Conservation (phyloP, 2,888 invertebrate species). For the Carabus problematicus region DNA sequence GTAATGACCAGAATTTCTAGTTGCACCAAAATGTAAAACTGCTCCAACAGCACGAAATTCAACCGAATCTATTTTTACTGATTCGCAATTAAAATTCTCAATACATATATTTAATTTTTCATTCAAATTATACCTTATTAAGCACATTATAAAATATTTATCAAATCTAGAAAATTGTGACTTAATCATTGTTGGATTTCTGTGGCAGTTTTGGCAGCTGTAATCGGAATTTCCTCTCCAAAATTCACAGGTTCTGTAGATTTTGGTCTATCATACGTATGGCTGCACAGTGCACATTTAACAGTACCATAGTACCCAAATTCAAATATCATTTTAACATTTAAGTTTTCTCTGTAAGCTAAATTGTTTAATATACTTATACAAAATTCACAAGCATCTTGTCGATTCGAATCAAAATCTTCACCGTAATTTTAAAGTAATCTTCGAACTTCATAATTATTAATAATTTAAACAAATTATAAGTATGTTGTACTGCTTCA, state of each 20-base stretch:
- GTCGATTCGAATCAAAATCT: too few relatives aligned
- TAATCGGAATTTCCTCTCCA: not conserved
- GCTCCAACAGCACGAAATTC: not conserved
- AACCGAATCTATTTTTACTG: not conserved
- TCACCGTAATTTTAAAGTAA: too few relatives aligned
- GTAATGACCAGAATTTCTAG: too few relatives aligned
- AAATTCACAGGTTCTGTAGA: not conserved
- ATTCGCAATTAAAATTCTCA: not conserved
- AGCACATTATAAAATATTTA: conserved; percentile 7
- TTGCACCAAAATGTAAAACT: too few relatives aligned
- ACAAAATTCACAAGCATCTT: conserved; percentile 5
- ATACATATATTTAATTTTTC: not conserved
- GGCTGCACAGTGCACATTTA: not conserved
- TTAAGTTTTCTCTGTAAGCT: not conserved
- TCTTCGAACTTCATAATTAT: too few relatives aligned
- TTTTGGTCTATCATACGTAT: conserved; percentile 1
- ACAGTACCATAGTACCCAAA: too few relatives aligned
- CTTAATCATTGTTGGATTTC: not conserved
- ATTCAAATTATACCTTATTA: conserved; percentile 1
- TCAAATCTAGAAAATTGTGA: not conserved
- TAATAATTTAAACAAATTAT: too few relatives aligned
- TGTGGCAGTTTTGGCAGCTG: not conserved
- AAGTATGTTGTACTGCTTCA: too few relatives aligned
- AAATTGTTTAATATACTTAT: not conserved
- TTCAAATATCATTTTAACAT: too few relatives aligned